These are phyloP conservation scores for Hydrotaea diabolus DNA, from an alignment of 2,888 invertebrate genomes.

Conservation along the genomic window DNA sequence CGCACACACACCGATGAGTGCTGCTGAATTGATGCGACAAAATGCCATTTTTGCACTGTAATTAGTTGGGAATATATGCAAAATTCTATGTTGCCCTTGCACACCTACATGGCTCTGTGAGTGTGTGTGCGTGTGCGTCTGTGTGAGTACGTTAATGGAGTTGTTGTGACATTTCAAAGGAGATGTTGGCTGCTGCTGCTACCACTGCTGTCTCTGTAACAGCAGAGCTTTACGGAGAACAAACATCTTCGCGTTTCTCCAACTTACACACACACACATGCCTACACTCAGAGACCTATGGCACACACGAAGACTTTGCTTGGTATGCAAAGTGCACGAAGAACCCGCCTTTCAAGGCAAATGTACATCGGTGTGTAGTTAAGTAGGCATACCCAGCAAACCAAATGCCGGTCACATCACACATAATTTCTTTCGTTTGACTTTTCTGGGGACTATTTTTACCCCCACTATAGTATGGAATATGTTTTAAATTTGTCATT, in stretches of 20 bases:
- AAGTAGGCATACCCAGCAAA: too few relatives aligned
- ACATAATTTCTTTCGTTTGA: too few relatives aligned
- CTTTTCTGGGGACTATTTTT: too few relatives aligned
- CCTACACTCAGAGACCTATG: background rate
- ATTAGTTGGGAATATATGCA: conserved; percentile 24
- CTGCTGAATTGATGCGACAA: conserved; percentile 24
- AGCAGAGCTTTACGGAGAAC: conserved; percentile 1
- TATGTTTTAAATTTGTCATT: too few relatives aligned
- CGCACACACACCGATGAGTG: background rate
- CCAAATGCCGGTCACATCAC: too few relatives aligned
- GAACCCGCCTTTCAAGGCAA: conserved; percentile 1
- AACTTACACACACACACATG: background rate
- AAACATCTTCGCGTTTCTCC: conserved; percentile 25
- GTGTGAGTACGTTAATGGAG: background rate
- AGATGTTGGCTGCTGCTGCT: conserved; percentile 10
- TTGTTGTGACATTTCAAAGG: conserved; percentile 10
- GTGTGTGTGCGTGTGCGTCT: background rate
- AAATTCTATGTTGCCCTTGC: conserved; percentile 4
- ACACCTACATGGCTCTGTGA: background rate
- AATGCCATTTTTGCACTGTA: conserved; percentile 22
- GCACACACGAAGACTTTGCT: background rate
- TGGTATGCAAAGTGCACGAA: conserved; percentile 27
- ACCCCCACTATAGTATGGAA: too few relatives aligned
- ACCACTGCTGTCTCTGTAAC: conserved; percentile 1
- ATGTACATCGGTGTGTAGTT: too few relatives aligned